Evolutionary conservation across 2,113 vertebrate species (phyloP).

Genomic region (Cololabis saira): DNA sequence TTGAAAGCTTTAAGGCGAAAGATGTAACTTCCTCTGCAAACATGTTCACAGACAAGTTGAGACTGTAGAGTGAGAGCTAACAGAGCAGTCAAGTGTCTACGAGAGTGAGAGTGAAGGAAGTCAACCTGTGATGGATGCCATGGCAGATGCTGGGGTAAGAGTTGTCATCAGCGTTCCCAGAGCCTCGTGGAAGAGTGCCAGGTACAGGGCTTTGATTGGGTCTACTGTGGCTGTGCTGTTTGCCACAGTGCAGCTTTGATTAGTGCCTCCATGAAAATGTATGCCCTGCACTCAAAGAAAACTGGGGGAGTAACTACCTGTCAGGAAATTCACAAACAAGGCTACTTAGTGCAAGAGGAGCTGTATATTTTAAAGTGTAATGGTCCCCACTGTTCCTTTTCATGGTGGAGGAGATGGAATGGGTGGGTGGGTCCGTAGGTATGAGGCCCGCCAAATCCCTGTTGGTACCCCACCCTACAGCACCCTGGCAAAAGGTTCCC

Average conservation of each 20-base stretch:
- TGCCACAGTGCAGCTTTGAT: conserved; percentile 77
- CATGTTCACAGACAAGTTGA: conserved; percentile 28
- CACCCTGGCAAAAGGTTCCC: conserved; percentile 63
- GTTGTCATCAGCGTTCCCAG: conserved; percentile 70
- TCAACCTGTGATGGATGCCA: conserved; percentile 61
- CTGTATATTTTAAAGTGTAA: conserved; percentile 82
- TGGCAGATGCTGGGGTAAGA: conserved; percentile 73
- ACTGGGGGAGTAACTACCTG: conserved; percentile 81
- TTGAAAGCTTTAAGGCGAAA: conserved; percentile 2
- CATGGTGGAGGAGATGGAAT: conserved; percentile 61
- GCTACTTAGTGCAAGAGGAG: conserved; percentile 74
- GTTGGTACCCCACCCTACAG: conserved; percentile 56
- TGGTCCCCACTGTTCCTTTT: conserved; percentile 72
- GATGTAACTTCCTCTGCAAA: conserved; percentile 29
- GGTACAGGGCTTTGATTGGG: conserved; percentile 73
- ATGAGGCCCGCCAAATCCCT: conserved; percentile 70
- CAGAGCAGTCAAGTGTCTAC: conserved; percentile 40
- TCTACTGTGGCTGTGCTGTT: conserved; percentile 71
- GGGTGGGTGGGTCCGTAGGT: background rate
- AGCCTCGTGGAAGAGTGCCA: conserved; percentile 71
- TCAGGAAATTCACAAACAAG: conserved; percentile 83
- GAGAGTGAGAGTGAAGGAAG: conserved; percentile 60
- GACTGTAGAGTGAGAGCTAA: conserved; percentile 44
- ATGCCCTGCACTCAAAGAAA: conserved; percentile 79
- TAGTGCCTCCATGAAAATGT: conserved; percentile 82